Evolutionary conservation across 2,797 vertebrate species (phyloP).

Genomic region (Coccyzus lansbergi): DNA sequence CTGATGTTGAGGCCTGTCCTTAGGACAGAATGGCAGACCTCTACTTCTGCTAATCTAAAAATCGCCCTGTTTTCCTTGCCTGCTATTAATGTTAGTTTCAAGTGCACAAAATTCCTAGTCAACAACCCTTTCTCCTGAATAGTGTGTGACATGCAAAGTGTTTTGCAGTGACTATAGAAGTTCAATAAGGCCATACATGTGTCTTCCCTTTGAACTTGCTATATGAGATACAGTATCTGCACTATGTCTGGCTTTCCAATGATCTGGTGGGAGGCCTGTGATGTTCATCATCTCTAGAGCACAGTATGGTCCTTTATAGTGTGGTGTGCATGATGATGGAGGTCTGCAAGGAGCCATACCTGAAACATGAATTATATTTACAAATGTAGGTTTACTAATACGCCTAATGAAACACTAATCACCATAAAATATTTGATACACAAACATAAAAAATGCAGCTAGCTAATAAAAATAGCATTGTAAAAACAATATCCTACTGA

Average conservation of each 20-base stretch:
- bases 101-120: neutral
- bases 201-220: neutral
- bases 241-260: neutral
- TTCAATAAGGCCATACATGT: neutral
- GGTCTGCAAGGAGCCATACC: neutral
- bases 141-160: neutral
- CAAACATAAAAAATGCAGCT: slow-evolving; percentile 14
- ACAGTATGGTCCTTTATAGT: neutral
- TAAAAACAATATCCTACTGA: neutral
- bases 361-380: neutral
- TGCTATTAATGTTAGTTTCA: neutral
- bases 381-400: neutral
- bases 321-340: neutral
- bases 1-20: neutral
- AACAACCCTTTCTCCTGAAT: neutral
- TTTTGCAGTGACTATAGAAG: neutral
- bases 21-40: neutral
- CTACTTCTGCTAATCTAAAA: neutral
- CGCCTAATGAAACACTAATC: neutral
- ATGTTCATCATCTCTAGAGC: neutral
- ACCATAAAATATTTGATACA: neutral
- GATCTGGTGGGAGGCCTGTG: neutral
- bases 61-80: neutral
- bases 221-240: neutral
- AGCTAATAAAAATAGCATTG: neutral